These are phyloP conservation scores for Eupithecia exiguata DNA, from an alignment of 2,888 invertebrate species.

Conservation along the genomic window DNA sequence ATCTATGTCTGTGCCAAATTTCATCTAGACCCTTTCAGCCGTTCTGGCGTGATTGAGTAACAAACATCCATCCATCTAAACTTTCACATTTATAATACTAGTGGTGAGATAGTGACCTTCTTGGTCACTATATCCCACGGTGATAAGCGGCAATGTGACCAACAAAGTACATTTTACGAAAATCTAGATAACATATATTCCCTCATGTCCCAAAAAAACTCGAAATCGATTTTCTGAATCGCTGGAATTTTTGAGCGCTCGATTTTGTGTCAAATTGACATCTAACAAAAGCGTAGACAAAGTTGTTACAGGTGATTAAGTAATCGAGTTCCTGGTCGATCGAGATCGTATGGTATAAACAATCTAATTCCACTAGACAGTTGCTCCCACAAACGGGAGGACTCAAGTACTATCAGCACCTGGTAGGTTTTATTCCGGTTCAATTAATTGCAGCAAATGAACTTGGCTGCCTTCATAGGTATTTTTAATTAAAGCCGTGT, in stretches of 20 bases:
- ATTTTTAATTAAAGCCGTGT: constrained; percentile 66
- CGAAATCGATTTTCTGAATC: background rate
- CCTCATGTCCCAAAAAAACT: background rate
- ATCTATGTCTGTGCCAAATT: too few relatives aligned
- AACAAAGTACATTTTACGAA: background rate
- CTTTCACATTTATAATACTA: too few relatives aligned
- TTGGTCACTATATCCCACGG: too few relatives aligned
- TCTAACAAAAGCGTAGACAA: background rate
- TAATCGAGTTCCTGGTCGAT: background rate
- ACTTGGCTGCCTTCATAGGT: constrained; percentile 65
- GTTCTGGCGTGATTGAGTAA: too few relatives aligned
- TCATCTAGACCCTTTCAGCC: too few relatives aligned
- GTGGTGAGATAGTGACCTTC: too few relatives aligned
- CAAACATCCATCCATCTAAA: too few relatives aligned
- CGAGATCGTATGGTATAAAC: constrained; percentile 10
- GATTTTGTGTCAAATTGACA: background rate
- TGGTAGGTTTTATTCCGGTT: constrained; percentile 60
- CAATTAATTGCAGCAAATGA: constrained; percentile 68
- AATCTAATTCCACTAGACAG: background rate
- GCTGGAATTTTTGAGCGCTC: background rate
- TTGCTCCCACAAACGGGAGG: background rate
- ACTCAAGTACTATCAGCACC: constrained; percentile 46
- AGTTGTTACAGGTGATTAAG: background rate
- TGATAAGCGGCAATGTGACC: too few relatives aligned
- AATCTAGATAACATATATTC: background rate